Percentiles rank a stretch among this genome's conserved stretches.
Evolutionary conservation across 2,888 invertebrate species (phyloP).

Genomic region (Cryptocephalus moraei): DNA sequence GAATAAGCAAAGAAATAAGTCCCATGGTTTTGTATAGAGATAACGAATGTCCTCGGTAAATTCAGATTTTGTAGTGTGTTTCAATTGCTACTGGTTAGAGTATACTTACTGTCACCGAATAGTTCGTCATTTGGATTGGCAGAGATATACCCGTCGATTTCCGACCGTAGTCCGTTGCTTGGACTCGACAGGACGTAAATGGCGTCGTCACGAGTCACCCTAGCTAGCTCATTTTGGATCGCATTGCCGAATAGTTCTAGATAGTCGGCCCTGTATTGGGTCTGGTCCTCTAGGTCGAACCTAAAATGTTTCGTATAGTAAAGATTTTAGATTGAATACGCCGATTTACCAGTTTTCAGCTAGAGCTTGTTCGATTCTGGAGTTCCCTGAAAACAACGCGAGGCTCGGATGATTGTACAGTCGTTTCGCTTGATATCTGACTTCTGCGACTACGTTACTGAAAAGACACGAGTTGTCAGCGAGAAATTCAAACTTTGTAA

Average conservation of each 20-base stretch:
- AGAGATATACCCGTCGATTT: constrained; percentile 67
- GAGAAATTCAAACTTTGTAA: neutral
- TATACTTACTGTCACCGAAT: constrained; percentile 72
- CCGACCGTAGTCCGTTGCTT: constrained; percentile 69
- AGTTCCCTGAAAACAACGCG: constrained; percentile 89
- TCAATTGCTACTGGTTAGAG: too few relatives aligned
- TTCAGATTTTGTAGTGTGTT: too few relatives aligned
- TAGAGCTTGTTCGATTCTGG: constrained; percentile 90
- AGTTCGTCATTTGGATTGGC: constrained; percentile 63
- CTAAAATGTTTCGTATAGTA: constrained; percentile 6
- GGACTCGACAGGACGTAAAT: constrained; percentile 81
- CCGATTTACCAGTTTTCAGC: constrained; percentile 62
- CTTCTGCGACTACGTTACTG: constrained; percentile 63
- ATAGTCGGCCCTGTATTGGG: constrained; percentile 54
- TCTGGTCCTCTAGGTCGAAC: constrained; percentile 21
- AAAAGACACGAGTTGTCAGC: constrained; percentile 6
- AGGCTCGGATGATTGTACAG: constrained; percentile 82
- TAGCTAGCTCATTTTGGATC: constrained; percentile 53
- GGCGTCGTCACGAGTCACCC: constrained; percentile 51
- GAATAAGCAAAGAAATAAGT: too few relatives aligned
- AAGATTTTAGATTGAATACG: neutral
- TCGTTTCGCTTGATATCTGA: constrained; percentile 69
- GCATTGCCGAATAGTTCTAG: constrained; percentile 71
- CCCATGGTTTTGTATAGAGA: too few relatives aligned
- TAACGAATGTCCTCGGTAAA: too few relatives aligned